Evolutionary conservation across 2,888 invertebrate genomes (phyloP).

Genomic region (Orthosia incerta): DNA sequence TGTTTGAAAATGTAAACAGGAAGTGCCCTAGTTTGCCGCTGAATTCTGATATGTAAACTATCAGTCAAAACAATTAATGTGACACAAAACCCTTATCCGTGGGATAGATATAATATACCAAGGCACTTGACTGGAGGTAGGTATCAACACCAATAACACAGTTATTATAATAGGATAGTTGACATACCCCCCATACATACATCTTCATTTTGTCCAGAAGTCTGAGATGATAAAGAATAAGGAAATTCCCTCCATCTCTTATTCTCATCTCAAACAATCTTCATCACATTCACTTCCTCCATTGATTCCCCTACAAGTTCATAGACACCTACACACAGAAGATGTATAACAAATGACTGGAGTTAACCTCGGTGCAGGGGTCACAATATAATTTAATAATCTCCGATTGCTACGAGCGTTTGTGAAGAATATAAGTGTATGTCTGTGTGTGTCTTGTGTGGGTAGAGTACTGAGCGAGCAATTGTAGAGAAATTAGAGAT

Average conservation of each 20-base stretch:
- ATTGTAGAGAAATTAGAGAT: conserved; percentile 25
- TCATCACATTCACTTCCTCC: not conserved
- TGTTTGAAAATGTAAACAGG: not conserved
- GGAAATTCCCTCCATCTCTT: not conserved
- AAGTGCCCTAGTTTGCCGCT: not conserved
- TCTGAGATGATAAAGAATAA: not conserved
- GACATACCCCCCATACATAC: too few relatives aligned
- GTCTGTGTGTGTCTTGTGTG: conserved; percentile 28
- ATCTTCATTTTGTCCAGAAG: not conserved
- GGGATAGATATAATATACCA: too few relatives aligned
- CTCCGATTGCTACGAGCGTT: conserved; percentile 26
- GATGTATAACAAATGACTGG: conserved; percentile 37
- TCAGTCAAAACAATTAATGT: not conserved
- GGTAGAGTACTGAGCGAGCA: conserved; percentile 27
- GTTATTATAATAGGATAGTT: too few relatives aligned
- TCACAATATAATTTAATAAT: conserved; percentile 67
- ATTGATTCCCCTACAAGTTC: not conserved
- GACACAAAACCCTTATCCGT: not conserved
- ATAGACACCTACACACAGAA: conserved; percentile 18
- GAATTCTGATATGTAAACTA: not conserved
- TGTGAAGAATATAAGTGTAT: not conserved
- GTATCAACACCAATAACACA: too few relatives aligned
- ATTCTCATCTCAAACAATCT: not conserved
- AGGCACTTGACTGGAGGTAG: too few relatives aligned
- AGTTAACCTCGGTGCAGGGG: conserved; percentile 66